Conservation (phyloP, 1,140 invertebrate species). For the Pectinophora gossypiella region DNA sequence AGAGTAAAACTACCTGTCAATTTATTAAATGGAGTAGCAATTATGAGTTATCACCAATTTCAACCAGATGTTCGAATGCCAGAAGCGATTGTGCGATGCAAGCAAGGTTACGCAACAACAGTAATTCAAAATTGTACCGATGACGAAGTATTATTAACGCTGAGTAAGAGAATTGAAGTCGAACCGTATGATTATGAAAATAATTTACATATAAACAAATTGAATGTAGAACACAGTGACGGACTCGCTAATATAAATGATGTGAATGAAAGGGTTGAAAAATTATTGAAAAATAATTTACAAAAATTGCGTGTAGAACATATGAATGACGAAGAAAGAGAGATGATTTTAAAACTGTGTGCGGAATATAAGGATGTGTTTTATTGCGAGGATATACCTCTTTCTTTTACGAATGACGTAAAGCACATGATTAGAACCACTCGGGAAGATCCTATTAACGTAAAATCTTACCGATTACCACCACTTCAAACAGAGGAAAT, state of each 20-base stretch:
- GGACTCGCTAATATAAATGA: not conserved
- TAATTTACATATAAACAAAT: no score
- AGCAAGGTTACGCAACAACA: slow-evolving; percentile 1
- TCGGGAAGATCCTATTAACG: slow-evolving; percentile 4
- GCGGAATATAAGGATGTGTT: slow-evolving; percentile 7
- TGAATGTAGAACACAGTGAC: not conserved
- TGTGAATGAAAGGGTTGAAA: not conserved
- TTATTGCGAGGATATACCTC: slow-evolving; percentile 5
- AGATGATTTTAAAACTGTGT: slow-evolving; percentile 1
- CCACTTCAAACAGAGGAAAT: slow-evolving; percentile 2
- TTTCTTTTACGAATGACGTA: slow-evolving; percentile 9
- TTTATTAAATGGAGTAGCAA: slow-evolving; percentile 7
- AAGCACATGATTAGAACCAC: slow-evolving; percentile 9
- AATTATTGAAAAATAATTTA: slow-evolving; percentile 5
- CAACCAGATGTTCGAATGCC: slow-evolving; percentile 7
- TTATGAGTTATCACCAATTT: slow-evolving; percentile 5
- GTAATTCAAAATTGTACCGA: slow-evolving; percentile 5
- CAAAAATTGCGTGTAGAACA: slow-evolving; percentile 5
- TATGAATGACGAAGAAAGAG: slow-evolving; percentile 11
- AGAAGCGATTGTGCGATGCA: not conserved
- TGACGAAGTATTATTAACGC: not conserved
- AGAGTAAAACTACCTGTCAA: slow-evolving; percentile 8
- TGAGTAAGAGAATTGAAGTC: not conserved
- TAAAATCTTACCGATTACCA: slow-evolving; percentile 4
- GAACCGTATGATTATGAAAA: not conserved